Evolutionary conservation across 2,113 vertebrate species (phyloP), one percentile per base, ranked within the genome.

Genomic region (Protobothrops mucrosquamatus): DNA sequence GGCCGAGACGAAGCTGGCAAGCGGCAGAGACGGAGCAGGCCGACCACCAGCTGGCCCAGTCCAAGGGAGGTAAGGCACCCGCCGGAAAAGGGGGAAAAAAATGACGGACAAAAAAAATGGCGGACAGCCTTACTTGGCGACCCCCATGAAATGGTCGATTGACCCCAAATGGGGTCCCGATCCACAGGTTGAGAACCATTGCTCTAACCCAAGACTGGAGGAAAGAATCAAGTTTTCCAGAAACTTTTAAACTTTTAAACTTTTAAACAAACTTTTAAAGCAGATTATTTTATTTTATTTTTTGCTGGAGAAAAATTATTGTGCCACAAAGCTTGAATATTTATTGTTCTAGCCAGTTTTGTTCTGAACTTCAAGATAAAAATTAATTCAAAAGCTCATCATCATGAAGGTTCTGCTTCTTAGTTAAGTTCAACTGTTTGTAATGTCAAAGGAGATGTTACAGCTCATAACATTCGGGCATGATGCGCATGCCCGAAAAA

Each of bases 341-440:
- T 86, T 93, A 61, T 59, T 89, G 52, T 54, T 46, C 52, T 56
- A 89, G 59, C 34, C 54, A 89, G 26, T 86, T 90, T 90, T 90
- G 92, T 57, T 86, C 74, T 64, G 56, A 93, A 89, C 43, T 46
- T 89, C 92, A 57, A 93, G 69, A 93, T 93, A 90, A 64, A 39
- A 81, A 86, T 90, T 93, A 46, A 90, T 54, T 86, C 88, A 90
- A 52, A 93, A 64, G 22, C 74, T 93, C 90, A 86, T 90, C 46
- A 64, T 34, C 11, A 57, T 81, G 85, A 81, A 86, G n/a, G 74
- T 93, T 93, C 56, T 90, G 55, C 55, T 54, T 81, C 61, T 74
- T 93, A 93, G 74, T 57, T 90, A 34, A 85, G 55, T 86, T 93
- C 74, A 90, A 86, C 74, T 86, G 88, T 86, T 48, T 86, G 88